Conservation (phyloP, 2,113 vertebrate genomes). For the Albula glossodonta region DNA sequence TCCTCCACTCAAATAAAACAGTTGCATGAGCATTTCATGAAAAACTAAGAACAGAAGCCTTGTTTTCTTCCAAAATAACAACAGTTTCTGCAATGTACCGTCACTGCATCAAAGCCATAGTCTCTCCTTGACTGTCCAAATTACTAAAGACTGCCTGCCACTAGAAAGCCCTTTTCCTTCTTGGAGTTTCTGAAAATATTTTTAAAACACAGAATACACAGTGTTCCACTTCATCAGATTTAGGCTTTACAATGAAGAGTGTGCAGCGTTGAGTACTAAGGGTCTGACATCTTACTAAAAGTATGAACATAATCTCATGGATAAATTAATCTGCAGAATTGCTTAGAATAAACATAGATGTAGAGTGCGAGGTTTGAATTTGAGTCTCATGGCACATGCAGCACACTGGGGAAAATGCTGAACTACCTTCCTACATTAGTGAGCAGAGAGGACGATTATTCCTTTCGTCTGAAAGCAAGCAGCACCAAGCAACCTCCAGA, state of each 20-base stretch:
- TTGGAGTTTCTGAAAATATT: neutral
- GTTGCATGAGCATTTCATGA: neutral
- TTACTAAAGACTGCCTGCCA: neutral
- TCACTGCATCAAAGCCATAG: neutral
- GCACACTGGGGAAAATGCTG: neutral
- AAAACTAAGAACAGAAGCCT: neutral
- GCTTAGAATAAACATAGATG: too few species aligned
- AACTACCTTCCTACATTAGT: neutral
- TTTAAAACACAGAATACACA: neutral
- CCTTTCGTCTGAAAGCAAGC: neutral
- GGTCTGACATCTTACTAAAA: neutral
- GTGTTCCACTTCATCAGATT: neutral
- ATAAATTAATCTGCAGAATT: too few species aligned
- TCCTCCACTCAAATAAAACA: neutral
- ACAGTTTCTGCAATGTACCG: neutral
- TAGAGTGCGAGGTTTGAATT: neutral
- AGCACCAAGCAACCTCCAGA: neutral
- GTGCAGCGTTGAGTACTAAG: neutral
- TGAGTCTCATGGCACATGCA: neutral
- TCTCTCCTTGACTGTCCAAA: neutral
- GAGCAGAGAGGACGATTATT: neutral
- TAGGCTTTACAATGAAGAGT: neutral
- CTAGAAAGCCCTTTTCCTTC: neutral
- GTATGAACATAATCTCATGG: too few species aligned
- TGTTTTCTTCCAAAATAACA: neutral